Evolutionary conservation across 1,140 invertebrate genomes (phyloP), one percentile per base, ranked within the genome.

Genomic region (Diorhabda sublineata): DNA sequence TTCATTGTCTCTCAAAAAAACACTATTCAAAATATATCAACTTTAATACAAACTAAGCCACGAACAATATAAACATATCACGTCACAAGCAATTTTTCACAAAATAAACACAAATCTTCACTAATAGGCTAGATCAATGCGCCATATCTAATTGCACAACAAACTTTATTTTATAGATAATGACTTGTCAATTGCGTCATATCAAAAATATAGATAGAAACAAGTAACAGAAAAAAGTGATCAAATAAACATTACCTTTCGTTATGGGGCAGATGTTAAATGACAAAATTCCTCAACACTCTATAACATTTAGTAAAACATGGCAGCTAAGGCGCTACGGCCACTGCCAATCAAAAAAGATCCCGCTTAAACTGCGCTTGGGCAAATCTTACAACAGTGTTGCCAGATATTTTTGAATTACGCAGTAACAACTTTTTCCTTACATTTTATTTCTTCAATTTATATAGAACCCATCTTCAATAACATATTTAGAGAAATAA

Each of bases 351-450:
- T 71, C 70, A 72, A 68, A 70, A 69, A 59, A 58, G 65, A 70
- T 75, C 72, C 74, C 74, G 74, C 74, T 71, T 56, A 73, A 75
- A 73, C 61, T 69, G 70, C 72, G 72, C 72, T 67, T 68, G 72
- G 70, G 70, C 70, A 73, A 67, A 72, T 26, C 61, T 7, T 52
- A 6, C 47, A 3, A 4, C 47, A 26, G 3, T 9, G 26, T 57
- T 66, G 64, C n/a, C 64, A 66, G 4, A 11, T 52, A 7, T 64
- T 3, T n/a, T 26, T 26, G 26, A 26, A 26, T 26, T 26, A 26
- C 26, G 26, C 26, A 1, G 26, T 26, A 26, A 26, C 6, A 56
- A 56, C 43, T 56, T 61, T 58, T 11, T 26, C 9, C 26, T 26
- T 26, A 26, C 26, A 26, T 26, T 26, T 26, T 26, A 26, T 26